These are phyloP conservation scores for Amiota minor DNA, from an alignment of 2,888 invertebrate species.

Conservation along the genomic window DNA sequence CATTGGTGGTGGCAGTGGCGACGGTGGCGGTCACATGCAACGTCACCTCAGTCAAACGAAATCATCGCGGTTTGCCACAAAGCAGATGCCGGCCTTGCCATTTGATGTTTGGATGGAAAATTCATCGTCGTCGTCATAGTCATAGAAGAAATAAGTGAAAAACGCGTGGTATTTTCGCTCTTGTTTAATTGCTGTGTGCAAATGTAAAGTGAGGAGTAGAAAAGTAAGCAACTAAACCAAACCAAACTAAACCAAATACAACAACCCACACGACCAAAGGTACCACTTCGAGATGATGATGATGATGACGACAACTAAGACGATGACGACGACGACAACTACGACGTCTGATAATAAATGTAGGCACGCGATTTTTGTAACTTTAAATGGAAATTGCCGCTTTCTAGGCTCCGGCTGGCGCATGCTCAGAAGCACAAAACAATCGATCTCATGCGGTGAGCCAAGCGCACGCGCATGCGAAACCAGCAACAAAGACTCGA, in stretches of 20 bases:
- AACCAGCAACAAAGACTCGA: neutral
- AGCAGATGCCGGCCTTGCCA: constrained; percentile 11
- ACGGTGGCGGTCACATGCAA: constrained; percentile 4
- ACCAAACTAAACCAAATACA: constrained; percentile 39
- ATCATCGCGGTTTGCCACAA: constrained; percentile 5
- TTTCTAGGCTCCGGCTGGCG: neutral
- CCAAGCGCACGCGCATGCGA: constrained; percentile 63
- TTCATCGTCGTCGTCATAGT: neutral
- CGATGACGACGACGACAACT: no score
- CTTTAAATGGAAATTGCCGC: constrained; percentile 13
- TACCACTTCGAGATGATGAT: constrained; percentile 4
- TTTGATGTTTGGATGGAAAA: constrained; percentile 11
- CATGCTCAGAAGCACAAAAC: constrained; percentile 65
- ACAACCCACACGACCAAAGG: constrained; percentile 35
- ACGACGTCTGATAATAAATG: constrained; percentile 11
- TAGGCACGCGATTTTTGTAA: constrained; percentile 26
- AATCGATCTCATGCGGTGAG: constrained; percentile 67
- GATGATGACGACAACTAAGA: no score
- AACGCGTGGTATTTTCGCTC: constrained; percentile 26
- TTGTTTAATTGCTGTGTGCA: constrained; percentile 29
- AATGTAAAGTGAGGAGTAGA: constrained; percentile 18
- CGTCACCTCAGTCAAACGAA: constrained; percentile 8
- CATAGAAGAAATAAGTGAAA: constrained; percentile 21
- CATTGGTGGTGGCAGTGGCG: neutral
- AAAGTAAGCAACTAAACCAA: constrained; percentile 33